phyloP scores from a whole-genome alignment of 2,888 invertebrate genomes.

The Heliconius hortense region DNA sequence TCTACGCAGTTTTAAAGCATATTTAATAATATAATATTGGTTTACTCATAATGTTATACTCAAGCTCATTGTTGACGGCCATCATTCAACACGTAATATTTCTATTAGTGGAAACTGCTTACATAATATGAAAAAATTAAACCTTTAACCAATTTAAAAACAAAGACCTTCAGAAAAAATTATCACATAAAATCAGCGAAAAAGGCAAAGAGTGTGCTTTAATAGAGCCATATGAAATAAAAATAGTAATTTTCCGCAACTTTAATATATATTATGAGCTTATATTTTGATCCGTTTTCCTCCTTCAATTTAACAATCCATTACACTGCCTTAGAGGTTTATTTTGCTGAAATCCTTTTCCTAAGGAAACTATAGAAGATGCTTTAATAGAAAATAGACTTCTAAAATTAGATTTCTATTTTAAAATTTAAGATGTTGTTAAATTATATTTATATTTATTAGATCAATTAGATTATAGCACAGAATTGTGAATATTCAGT shows the following conservation, averaged over 20 bases:
- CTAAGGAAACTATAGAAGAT: neutral
- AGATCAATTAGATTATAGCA: neutral
- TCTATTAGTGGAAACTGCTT: neutral
- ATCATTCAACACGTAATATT: neutral
- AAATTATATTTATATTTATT: neutral
- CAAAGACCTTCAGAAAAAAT: no score
- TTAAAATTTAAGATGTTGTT: neutral
- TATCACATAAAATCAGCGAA: neutral
- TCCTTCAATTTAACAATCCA: conserved; percentile 15
- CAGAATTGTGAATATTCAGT: no score
- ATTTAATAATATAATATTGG: neutral
- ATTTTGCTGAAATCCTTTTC: neutral
- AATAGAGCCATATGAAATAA: conserved; percentile 5
- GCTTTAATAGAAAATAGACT: neutral
- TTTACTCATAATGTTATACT: no score
- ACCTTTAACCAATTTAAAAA: no score
- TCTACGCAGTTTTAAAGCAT: no score
- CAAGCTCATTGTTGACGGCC: neutral
- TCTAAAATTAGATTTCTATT: no score
- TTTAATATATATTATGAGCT: conserved; percentile 14
- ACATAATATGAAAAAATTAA: no score
- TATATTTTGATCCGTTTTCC: conserved; percentile 16
- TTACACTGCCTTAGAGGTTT: conserved; percentile 8
- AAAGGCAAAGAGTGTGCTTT: neutral
- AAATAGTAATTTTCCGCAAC: neutral